Percentiles rank a stretch among this genome's conserved stretches.
These are phyloP conservation scores for Drosophila busckii DNA, from an alignment of 1,140 invertebrate genomes.

Conservation along the genomic window DNA sequence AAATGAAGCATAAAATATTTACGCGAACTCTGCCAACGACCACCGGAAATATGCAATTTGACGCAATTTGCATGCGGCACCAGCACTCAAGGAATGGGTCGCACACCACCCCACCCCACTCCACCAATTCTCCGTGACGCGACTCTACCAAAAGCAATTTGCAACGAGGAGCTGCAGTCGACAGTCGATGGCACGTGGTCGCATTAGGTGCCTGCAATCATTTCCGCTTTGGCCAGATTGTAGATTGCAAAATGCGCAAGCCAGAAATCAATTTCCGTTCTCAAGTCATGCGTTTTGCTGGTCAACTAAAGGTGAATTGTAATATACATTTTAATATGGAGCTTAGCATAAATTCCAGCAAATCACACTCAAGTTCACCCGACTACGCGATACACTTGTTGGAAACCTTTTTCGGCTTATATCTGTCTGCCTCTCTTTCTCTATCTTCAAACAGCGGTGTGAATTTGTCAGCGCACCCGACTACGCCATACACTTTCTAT, in stretches of 20 bases:
- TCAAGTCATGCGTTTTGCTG: slow-evolving; percentile 13
- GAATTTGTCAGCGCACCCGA: too few species aligned
- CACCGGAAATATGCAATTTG: slow-evolving; percentile 75
- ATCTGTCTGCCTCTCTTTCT: too few species aligned
- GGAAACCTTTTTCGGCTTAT: too few species aligned
- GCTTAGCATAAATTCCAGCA: slow-evolving; percentile 17
- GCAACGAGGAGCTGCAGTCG: slow-evolving; percentile 5
- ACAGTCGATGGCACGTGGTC: slow-evolving; percentile 53
- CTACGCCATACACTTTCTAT: too few species aligned
- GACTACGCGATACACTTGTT: too few species aligned
- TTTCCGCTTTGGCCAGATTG: slow-evolving; percentile 47
- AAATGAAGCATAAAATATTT: slow-evolving; percentile 77
- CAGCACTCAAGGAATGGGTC: slow-evolving; percentile 3
- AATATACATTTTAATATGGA: too few species aligned
- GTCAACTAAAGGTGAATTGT: slow-evolving; percentile 10
- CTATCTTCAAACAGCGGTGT: too few species aligned
- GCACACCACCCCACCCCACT: slow-evolving; percentile 1
- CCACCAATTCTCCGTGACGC: too few species aligned
- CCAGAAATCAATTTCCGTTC: slow-evolving; percentile 71
- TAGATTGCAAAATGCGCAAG: slow-evolving; percentile 53
- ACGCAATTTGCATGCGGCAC: slow-evolving; percentile 69
- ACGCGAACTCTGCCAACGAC: slow-evolving; percentile 43
- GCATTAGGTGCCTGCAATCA: slow-evolving; percentile 70
- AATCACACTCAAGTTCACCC: too few species aligned
- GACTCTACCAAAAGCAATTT: slow-evolving; percentile 8